Base-by-base conservation (phyloP, 2,113 vertebrate genomes). In the Stigmatopora argus region DNA sequence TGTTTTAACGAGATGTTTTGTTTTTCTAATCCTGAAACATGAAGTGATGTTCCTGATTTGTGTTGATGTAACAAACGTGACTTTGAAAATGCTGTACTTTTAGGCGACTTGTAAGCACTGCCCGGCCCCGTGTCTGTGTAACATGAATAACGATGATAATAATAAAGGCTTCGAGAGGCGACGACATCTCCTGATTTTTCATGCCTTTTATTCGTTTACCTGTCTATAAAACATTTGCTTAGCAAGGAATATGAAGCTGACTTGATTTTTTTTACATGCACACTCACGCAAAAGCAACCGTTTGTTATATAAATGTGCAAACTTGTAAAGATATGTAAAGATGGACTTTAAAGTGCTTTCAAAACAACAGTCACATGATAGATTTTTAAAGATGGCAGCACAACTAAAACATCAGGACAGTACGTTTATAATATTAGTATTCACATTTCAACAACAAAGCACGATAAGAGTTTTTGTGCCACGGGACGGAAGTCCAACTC, bases 401-500 rank as follows among this genome's bases (percentile, higher is more conserved):
- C 17, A 61, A 61, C 58, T 44, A 23, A 26, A 60, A 60, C 58
- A 60, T 41, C 15, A 8, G n/a, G 14, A 46, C 41, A 45, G 11
- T 23, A 45, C 59, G 21, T 56, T 15, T 7, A 19, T 15, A 21
- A 31, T 31, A 31, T 31, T 45, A 61, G 19, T 15, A 23, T 8
- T 61, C 6, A 61, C 13, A 14, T 61, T 61, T 45, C 19, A 44
- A 13, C 45, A 38, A 61, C n/a, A n/a, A 45, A 15, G 19, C 2
- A 1, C 21, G 58, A 44, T 41, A 57, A 31, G 26, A 99, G 93
- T 56, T 92, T 93, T 76, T 90, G 83, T 56, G 94, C 95, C 69
- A 95, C 94, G 1, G 96, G 95, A 48, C 89, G 86, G 82, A 99
- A 99, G 69, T 97, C 93, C 17, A 77, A 80, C 87, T 98, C 94